Evolutionary conservation across 2,888 invertebrate genomes (phyloP).

Genomic region (Campopleginae sp.): DNA sequence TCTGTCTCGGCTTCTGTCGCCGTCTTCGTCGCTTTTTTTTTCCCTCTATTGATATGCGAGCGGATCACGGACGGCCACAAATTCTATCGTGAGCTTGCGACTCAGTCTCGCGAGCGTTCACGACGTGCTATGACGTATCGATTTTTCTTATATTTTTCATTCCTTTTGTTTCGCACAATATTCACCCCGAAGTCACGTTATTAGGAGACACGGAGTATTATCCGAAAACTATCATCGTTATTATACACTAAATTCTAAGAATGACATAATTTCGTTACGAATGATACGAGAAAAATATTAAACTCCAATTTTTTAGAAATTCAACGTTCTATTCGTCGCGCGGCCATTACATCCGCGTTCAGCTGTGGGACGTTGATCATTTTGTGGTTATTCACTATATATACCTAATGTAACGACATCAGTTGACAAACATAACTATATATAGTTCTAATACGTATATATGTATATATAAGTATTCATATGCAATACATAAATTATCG

Average conservation of each 20-base stretch:
- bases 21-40: not conserved
- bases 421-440: not conserved
- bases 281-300: not conserved
- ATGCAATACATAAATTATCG: not conserved
- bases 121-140: not conserved
- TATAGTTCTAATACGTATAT: not conserved
- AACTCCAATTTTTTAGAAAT: not conserved
- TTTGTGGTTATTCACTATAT: constrained; percentile 20
- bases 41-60: not conserved
- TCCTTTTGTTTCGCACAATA: not conserved
- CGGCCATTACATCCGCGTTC: not conserved
- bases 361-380: not conserved
- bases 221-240: not conserved
- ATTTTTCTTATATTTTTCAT: not conserved
- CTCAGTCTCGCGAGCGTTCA: not conserved
- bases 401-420: not conserved
- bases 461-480: constrained; percentile 16
- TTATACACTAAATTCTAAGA: not conserved
- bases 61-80: not conserved
- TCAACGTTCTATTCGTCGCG: not conserved
- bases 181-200: not conserved
- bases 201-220: not conserved
- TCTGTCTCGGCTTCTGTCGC: not conserved
- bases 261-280: not conserved
- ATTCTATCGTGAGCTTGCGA: not conserved